Evolutionary conservation across 2,888 invertebrate species (phyloP).

Genomic region (Plebejus argus): DNA sequence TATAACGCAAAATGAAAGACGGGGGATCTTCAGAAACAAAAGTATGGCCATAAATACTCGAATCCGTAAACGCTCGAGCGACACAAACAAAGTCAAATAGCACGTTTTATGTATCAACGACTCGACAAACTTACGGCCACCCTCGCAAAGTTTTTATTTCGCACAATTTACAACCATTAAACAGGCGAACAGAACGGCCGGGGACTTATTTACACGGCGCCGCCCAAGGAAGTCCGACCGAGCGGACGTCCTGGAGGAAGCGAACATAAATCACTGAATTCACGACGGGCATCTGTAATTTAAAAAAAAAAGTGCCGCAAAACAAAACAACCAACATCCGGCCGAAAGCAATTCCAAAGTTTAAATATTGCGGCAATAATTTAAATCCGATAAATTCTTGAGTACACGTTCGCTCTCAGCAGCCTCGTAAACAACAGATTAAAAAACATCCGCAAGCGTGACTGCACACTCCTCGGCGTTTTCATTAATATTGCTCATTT

Average conservation of each 20-base stretch:
- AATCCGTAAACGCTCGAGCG: slow-evolving; percentile 5
- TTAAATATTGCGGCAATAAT: slow-evolving; percentile 47
- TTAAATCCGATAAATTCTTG: slow-evolving; percentile 52
- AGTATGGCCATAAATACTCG: slow-evolving; percentile 15
- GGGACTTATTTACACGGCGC: slow-evolving; percentile 71
- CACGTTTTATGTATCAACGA: slow-evolving; percentile 18
- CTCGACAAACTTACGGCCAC: slow-evolving; percentile 20
- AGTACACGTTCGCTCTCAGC: slow-evolving; percentile 13
- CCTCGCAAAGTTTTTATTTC: slow-evolving; percentile 52
- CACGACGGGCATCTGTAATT: slow-evolving; percentile 66
- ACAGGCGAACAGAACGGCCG: slow-evolving; percentile 66
- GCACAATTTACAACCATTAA: slow-evolving; percentile 67
- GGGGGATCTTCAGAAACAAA: background rate
- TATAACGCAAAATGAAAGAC: slow-evolving; percentile 9
- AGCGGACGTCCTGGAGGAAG: slow-evolving; percentile 63
- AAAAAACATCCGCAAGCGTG: background rate
- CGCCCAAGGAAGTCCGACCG: slow-evolving; percentile 68
- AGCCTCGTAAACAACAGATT: slow-evolving; percentile 21
- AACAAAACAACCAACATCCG: slow-evolving; percentile 46
- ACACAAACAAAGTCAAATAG: slow-evolving; percentile 19
- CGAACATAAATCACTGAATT: slow-evolving; percentile 72
- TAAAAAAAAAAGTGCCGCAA: slow-evolving; percentile 53
- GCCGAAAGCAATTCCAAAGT: slow-evolving; percentile 60
- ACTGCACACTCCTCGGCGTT: background rate
- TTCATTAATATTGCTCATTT: slow-evolving; percentile 23